phyloP scores from a whole-genome alignment of 2,888 invertebrate species.

The Morpho achilles region DNA sequence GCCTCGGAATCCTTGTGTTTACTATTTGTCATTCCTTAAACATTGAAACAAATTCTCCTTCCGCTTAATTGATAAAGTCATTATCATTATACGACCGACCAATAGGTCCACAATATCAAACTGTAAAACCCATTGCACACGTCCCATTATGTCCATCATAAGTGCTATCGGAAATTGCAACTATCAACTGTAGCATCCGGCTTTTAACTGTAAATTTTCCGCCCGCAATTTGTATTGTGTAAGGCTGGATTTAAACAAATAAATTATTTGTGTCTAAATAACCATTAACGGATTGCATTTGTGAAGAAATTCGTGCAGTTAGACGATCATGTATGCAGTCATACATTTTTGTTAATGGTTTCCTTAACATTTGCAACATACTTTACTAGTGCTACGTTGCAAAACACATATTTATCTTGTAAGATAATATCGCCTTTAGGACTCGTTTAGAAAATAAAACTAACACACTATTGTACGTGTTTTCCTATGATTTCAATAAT shows the following conservation, averaged over 20 bases:
- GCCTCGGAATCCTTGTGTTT: too few relatives aligned
- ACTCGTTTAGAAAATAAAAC: too few relatives aligned
- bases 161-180: constrained; percentile 70
- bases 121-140: constrained; percentile 45
- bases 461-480: too few relatives aligned
- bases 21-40: neutral
- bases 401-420: too few relatives aligned
- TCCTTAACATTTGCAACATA: too few relatives aligned
- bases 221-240: constrained; percentile 66
- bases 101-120: constrained; percentile 44
- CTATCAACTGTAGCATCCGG: constrained; percentile 69
- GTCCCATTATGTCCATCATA: constrained; percentile 53
- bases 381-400: too few relatives aligned
- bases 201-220: constrained; percentile 77
- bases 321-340: too few relatives aligned
- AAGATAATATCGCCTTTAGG: too few relatives aligned
- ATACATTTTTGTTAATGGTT: too few relatives aligned
- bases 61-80: constrained; percentile 21
- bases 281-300: constrained; percentile 3
- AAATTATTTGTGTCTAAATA: constrained; percentile 9
- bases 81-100: constrained; percentile 26
- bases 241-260: constrained; percentile 29
- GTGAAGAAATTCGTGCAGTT: too few relatives aligned
- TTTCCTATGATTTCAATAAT: too few relatives aligned
- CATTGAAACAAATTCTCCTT: neutral